phyloP scores from a whole-genome alignment of 2,797 vertebrate species.

The Strix occidentalis region DNA sequence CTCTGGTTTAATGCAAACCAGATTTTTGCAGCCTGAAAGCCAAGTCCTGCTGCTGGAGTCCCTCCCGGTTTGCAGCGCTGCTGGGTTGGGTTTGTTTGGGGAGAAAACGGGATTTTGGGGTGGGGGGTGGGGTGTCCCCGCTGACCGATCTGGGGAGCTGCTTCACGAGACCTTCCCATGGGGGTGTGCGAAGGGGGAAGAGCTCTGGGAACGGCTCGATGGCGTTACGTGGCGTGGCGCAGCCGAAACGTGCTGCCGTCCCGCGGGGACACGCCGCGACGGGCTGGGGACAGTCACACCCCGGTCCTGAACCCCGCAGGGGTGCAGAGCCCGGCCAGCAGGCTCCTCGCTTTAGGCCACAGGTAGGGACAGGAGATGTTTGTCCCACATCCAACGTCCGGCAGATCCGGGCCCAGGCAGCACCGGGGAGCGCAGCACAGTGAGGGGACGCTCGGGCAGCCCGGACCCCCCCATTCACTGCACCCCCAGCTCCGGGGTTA shows the following conservation, averaged over 20 bases:
- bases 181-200: not conserved
- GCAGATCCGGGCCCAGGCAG: not conserved
- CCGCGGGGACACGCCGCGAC: fast-evolving
- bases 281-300: fast-evolving
- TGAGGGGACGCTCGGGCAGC: fast-evolving
- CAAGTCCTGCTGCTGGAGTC: not conserved
- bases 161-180: fast-evolving
- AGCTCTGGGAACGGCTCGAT: not conserved
- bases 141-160: fast-evolving
- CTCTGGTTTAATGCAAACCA: slow-evolving; percentile 39
- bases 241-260: fast-evolving
- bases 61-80: not conserved
- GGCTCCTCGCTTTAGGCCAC: fast-evolving
- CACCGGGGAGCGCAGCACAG: fast-evolving
- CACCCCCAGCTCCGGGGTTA: not conserved
- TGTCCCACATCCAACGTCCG: not conserved
- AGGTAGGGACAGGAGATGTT: fast-evolving
- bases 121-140: not conserved
- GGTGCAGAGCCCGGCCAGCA: fast-evolving
- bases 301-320: fast-evolving
- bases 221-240: not conserved
- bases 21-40: not conserved
- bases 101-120: not conserved
- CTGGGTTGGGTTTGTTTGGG: not conserved
- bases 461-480: fast-evolving